Evolutionary conservation across 2,113 vertebrate species (phyloP), one percentile per base, ranked within the genome.

Genomic region (Alouatta palliata): DNA sequence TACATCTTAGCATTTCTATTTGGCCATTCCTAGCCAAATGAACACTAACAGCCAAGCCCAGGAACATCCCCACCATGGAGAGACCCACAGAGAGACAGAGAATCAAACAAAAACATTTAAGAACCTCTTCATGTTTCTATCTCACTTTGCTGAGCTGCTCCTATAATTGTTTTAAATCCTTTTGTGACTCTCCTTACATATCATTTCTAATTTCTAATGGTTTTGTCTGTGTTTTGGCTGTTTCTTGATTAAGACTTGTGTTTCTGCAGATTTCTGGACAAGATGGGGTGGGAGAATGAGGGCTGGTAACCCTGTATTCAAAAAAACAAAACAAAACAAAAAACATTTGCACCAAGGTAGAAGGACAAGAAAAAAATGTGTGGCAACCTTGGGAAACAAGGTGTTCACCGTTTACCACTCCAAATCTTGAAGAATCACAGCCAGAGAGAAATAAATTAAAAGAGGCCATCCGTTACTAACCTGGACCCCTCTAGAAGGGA

Each of bases 71-170:
- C 2, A 21, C 49, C 11, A 13, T 1, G 21, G 27, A 1, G 21
- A 58, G 75, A 37, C 32, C 5, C 75, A 2, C 13, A 12, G 43
- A 27, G 8, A 37, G 71, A 61, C 25, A 66, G 37, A 23, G n/a
- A 45, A 54, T 13, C 68, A 30, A 32, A 58, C 45, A 45, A 40
- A 12, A 27, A 71, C 30, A 17, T 30, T 23, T 25, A 6, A 43
- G 58, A 35, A 16, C 40, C 58, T 86, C 66, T 8, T 0, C 27
- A 21, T 0, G 8, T 12, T 30, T 20, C 75, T 23, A 66, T n/a
- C 56, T 82, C 5, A 0, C 71, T 37, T 40, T 3, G 58, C 17
- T 0, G 0, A 13, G 21, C 8, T 0, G 56, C 66, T 47, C 16
- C 49, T 20, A 0, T 1, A 16, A 25, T 43, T 84, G 45, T 45